Evolutionary conservation across 2,888 invertebrate species (phyloP).

Genomic region (Coleophora deauratella): DNA sequence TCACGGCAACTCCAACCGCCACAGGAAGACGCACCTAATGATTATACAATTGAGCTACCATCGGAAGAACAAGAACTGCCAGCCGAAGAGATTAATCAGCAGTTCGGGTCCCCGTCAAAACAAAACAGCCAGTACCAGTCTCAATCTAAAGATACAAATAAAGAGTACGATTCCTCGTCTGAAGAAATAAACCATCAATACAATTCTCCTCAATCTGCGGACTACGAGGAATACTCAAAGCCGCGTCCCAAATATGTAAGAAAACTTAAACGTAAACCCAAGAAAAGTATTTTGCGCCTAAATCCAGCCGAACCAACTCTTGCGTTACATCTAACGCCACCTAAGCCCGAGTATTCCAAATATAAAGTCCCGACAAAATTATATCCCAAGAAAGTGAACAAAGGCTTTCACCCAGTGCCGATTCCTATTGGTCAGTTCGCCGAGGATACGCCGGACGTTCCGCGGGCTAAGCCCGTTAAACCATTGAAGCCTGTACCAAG

Average conservation of each 20-base stretch:
- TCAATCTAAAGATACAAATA: no score
- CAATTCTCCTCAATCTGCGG: no score
- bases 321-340: constrained; percentile 42
- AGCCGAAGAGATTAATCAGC: constrained; percentile 41
- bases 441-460: constrained; percentile 41
- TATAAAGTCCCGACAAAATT: constrained; percentile 63
- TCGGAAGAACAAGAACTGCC: constrained; percentile 60
- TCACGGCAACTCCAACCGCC: constrained; percentile 51
- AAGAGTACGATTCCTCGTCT: background rate
- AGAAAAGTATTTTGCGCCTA: constrained; percentile 10
- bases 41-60: constrained; percentile 46
- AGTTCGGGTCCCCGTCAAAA: constrained; percentile 16
- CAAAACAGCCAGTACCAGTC: background rate
- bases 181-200: no score
- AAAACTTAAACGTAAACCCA: background rate
- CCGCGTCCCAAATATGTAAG: background rate
- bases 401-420: constrained; percentile 59
- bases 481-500: constrained; percentile 45
- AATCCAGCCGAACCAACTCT: constrained; percentile 42
- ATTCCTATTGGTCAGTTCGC: constrained; percentile 52
- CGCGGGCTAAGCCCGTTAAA: constrained; percentile 57
- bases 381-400: constrained; percentile 75
- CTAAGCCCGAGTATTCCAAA: constrained; percentile 36
- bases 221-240: constrained; percentile 28
- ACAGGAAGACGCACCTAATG: constrained; percentile 41